Base-by-base conservation (phyloP, 2,888 invertebrate species). In the Terebella lapidaria region DNA sequence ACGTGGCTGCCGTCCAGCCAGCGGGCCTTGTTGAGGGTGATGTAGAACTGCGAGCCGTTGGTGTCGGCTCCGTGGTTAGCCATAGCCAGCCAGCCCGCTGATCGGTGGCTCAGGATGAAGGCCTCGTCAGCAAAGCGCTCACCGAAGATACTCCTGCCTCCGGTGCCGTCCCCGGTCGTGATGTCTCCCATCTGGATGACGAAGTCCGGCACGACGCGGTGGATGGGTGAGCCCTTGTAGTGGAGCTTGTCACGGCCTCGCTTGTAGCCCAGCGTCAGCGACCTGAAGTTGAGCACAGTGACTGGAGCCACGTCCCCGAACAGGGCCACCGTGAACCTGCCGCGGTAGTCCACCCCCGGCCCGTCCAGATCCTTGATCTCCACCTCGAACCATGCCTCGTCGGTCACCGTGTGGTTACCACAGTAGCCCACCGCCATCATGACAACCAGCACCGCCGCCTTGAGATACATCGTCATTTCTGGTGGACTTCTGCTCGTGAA, bases 11-110 rank as follows among this genome's bases (percentile, higher is more conserved):
- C n/a, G n/a, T n/a, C n/a, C n/a, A n/a, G n/a, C n/a, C n/a, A n/a
- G n/a, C n/a, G n/a, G n/a, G n/a, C n/a, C n/a, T n/a, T n/a, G n/a
- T n/a, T n/a, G n/a, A n/a, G n/a, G n/a, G n/a, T n/a, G n/a, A n/a
- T n/a, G n/a, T n/a, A 79, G 71, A 79, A 80, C 70, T 80, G 80
- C 3, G 77, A 77, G 24, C 77, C 76, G 67, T 80, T 80, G 26
- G 76, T 77, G 67, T 80, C 78, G 58, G 62, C 63, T 20, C 80
- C 80, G 60, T 77, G 75, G 69, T 80, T 80, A 3, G 80, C 80
- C 79, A 80, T 80, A 58, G 78, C 73, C n/a, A 80, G 72, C 67
- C 76, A 75, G 4, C 80, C 80, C 5, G 72, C 66, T 22, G 72
- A 71, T 46, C 70, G 67, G 67, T 80, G 79, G 58, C 75, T 76